phyloP scores from a whole-genome alignment of 2,888 invertebrate species.

The Dendrolimus houi region DNA sequence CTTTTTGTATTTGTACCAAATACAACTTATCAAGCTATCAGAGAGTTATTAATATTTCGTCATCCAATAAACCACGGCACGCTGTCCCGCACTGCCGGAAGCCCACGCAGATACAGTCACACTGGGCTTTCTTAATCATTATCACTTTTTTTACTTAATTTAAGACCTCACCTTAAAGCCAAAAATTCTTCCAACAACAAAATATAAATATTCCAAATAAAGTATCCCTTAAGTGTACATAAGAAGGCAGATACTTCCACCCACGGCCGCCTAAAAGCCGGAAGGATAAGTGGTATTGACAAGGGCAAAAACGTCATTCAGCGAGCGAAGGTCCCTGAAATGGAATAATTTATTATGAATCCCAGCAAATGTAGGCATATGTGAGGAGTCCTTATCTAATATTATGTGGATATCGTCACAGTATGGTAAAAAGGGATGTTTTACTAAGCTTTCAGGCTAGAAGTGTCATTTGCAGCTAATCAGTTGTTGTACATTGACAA shows the following conservation, averaged over 20 bases:
- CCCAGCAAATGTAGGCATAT: background rate
- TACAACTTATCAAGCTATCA: too few relatives aligned
- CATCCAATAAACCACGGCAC: too few relatives aligned
- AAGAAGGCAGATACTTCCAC: constrained; percentile 3
- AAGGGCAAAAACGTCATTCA: constrained; percentile 4
- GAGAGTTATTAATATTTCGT: too few relatives aligned
- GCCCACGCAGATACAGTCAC: too few relatives aligned
- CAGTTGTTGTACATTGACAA: too few relatives aligned
- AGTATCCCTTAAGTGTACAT: constrained; percentile 1
- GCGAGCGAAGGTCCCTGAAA: constrained; percentile 1
- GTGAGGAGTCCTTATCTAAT: background rate
- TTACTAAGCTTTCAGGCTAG: background rate
- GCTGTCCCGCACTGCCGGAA: too few relatives aligned
- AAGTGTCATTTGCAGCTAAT: too few relatives aligned
- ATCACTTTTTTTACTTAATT: too few relatives aligned
- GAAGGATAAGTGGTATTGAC: constrained; percentile 6
- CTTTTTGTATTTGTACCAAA: too few relatives aligned
- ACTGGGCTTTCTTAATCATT: too few relatives aligned
- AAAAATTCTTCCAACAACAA: background rate
- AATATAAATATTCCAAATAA: background rate
- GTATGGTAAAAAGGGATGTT: background rate
- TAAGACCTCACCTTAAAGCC: too few relatives aligned
- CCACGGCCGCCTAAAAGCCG: constrained; percentile 3
- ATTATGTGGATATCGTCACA: background rate
- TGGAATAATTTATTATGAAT: constrained; percentile 1